Base-by-base conservation (phyloP, 2,888 invertebrate species). In the Biston betularia region DNA sequence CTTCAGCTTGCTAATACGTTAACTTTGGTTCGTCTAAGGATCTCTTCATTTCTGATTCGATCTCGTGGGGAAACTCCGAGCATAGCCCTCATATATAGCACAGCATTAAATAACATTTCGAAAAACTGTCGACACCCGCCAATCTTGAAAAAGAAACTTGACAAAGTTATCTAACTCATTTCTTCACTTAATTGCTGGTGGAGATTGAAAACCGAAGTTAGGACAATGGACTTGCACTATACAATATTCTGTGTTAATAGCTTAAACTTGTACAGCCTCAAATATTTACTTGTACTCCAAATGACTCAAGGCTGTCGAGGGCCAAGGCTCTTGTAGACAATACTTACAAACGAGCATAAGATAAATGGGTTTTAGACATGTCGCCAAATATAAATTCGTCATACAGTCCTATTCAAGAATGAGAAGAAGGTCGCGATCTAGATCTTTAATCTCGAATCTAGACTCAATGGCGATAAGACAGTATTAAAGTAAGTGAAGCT, bases 321-420 rank as follows among this genome's bases (percentile, higher is more conserved):
- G 7, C 58, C 58, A 58, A 58, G 58, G 58, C 49, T 48, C n/a
- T 12, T 46, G 24, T 9, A 62, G 34, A 63, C 40, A 38, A 54
- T 7, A 45, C 12, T 24, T 44, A 5, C n/a, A 56, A 46, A 54
- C 24, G 45, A 56, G 56, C 57, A 7, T 8, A 52, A 50, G 57
- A 57, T 63, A 46, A 53, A 58, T 58, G 49, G 34, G 10, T 34
- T 52, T 50, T 14, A 44, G 52, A 38, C 40, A 57, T 54, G 54
- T 59, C 63, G 44, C 38, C 12, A 38, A 62, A 42, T 15, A 44
- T 11, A 33, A 40, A 50, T 46, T 24, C 52, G 6, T 57, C 50
- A 53, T 33, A 33, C 48, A 24, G 48, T 35, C 8, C 11, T 46
- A 45, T 38, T 48, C 15, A 40, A 49, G 40, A 12, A 40, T 12